A percentile compares a stretch with the other conserved stretches of the same genome.
These are phyloP conservation scores for Drosophila arawakana DNA, from an alignment of 1,140 invertebrate species.

Conservation along the genomic window DNA sequence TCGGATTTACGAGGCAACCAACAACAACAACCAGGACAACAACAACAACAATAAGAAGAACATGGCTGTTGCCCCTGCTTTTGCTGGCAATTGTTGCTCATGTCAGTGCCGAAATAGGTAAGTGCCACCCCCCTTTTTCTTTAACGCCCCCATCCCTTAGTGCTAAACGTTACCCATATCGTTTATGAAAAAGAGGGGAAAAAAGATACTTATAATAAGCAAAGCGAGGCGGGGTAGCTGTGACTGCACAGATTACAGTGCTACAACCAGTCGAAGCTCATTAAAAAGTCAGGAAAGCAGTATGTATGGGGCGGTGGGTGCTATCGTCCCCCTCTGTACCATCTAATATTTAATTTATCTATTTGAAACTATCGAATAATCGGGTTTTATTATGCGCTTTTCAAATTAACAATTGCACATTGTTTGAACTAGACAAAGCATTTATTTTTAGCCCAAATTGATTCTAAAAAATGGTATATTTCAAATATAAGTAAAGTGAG, in stretches of 20 bases:
- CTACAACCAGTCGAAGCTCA: slow-evolving; percentile 26
- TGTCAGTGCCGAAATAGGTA: slow-evolving; percentile 63
- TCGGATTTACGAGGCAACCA: slow-evolving; percentile 47
- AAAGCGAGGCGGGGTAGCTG: background rate
- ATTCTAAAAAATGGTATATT: too few relatives aligned
- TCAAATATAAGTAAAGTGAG: too few relatives aligned
- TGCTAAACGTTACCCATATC: background rate
- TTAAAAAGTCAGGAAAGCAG: slow-evolving; percentile 48
- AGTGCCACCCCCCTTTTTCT: slow-evolving; percentile 27
- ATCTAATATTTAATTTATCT: slow-evolving; percentile 30
- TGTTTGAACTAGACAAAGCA: slow-evolving; percentile 6
- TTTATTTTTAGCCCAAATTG: too few relatives aligned
- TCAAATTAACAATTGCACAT: slow-evolving; percentile 43
- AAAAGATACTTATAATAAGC: slow-evolving; percentile 23
- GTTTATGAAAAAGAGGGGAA: slow-evolving; percentile 8
- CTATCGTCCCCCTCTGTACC: background rate
- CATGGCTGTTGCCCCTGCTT: slow-evolving; percentile 47
- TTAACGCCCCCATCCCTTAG: background rate
- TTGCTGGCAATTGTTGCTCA: slow-evolving; percentile 50
- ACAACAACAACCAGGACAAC: slow-evolving; percentile 28
- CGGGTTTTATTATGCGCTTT: slow-evolving; percentile 48
- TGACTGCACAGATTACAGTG: slow-evolving; percentile 20
- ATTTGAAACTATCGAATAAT: slow-evolving; percentile 42
- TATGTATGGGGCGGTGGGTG: slow-evolving; percentile 28
- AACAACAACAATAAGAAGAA: slow-evolving; percentile 30